Percentiles rank a stretch among this genome's conserved stretches.
Evolutionary conservation across 2,888 invertebrate genomes (phyloP).

Genomic region (Aproaerema taeniolella): DNA sequence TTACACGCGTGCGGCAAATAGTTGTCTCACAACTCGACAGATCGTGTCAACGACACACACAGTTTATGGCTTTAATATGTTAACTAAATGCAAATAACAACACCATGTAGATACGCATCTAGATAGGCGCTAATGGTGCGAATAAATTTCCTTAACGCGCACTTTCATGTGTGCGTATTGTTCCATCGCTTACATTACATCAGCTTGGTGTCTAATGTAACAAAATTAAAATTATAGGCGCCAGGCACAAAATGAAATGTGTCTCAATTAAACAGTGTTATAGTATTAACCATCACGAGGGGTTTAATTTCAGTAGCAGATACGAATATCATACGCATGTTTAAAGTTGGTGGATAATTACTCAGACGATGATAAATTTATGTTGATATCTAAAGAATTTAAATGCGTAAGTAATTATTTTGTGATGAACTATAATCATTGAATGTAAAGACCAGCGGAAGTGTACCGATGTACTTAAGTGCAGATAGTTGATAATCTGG

Average conservation of each 20-base stretch:
- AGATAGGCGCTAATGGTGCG: constrained; percentile 31
- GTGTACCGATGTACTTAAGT: no score
- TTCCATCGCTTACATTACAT: background rate
- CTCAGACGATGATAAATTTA: no score
- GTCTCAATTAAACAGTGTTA: background rate
- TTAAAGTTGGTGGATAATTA: no score
- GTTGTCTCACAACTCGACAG: constrained; percentile 29
- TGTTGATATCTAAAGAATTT: no score
- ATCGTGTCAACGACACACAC: constrained; percentile 45
- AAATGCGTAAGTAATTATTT: no score
- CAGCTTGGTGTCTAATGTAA: background rate
- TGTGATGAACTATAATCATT: no score
- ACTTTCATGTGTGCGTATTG: constrained; percentile 8
- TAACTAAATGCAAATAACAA: constrained; percentile 61
- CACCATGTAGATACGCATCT: constrained; percentile 35
- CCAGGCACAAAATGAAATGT: background rate
- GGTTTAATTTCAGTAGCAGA: constrained; percentile 3
- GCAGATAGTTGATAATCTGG: constrained; percentile 2
- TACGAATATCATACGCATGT: no score
- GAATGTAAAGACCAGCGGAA: no score
- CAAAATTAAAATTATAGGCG: constrained; percentile 2
- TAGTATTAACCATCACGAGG: constrained; percentile 3
- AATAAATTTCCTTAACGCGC: constrained; percentile 31
- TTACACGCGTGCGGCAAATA: constrained; percentile 22
- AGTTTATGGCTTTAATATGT: constrained; percentile 59